Conservation (phyloP, 2,888 invertebrate genomes). For the Meta bourneti region DNA sequence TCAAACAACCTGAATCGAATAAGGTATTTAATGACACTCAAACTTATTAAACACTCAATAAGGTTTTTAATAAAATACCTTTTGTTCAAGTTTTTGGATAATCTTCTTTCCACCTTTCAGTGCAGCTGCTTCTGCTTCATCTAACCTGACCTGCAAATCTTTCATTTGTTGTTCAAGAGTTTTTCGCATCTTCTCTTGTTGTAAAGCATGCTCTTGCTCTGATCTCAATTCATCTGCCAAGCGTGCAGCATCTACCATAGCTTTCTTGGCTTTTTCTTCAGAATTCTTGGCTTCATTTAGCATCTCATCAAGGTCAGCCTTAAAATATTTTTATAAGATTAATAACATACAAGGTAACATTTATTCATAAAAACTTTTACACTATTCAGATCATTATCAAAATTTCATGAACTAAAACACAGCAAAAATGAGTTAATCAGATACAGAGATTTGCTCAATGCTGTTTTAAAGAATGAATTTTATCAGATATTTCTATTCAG, state of each 20-base stretch:
- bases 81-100: conserved; percentile 98
- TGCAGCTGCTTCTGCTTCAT: conserved; percentile 98
- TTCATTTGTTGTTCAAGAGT: conserved; percentile 98
- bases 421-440: background rate
- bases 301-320: conserved; percentile 98
- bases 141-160: conserved; percentile 97
- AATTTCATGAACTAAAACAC: background rate
- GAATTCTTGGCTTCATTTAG: conserved; percentile 99
- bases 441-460: background rate
- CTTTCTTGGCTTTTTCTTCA: conserved; percentile 99
- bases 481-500: no score
- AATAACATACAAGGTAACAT: background rate
- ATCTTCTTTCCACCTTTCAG: conserved; percentile 99
- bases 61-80: conserved; percentile 77
- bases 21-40: no score
- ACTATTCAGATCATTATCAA: background rate
- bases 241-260: conserved; percentile 98
- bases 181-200: conserved; percentile 98
- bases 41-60: no score
- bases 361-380: background rate
- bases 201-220: conserved; percentile 99
- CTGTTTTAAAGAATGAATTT: no score
- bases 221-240: conserved; percentile 99
- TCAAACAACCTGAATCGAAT: no score
- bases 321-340: conserved; percentile 57